Base-by-base conservation (phyloP, 2,888 invertebrate species). In the Lamproptera curius region DNA sequence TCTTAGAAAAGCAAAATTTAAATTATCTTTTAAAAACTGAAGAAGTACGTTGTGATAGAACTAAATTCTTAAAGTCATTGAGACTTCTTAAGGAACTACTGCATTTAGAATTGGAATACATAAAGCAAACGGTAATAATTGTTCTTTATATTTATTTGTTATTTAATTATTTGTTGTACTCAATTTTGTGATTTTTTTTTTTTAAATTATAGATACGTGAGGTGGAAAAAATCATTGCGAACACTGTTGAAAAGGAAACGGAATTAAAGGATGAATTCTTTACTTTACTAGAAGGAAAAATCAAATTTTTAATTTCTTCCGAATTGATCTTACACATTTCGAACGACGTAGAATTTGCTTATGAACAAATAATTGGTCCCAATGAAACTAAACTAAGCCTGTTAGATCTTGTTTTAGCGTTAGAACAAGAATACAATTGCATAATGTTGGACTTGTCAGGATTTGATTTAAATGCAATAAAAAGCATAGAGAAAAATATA, bases 301-400 rank as follows among this genome's bases (percentile, higher is more conserved):
- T 92, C 51, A 86, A 83, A 33, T 73, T 87, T 16, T 71, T 91
- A 20, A 72, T 92, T 1, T 89, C 90, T 39, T 90, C 91, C 2
- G 89, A 90, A 46, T 83, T 85, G n/a, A 86, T 90, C 4, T 71
- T 92, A 37, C 88, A 90, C 64, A 73, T 92, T 50, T 87, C 89
- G 50, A 90, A 91, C 23, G 91, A 90, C 58, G 88, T 93, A 2
- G 91, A 92, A 69, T 92, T 92, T 62, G 84, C 92, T 0, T 93
- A 91, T 63, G 91, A 92, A 67, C 80, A 87, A 26, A 76, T 91
- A 15, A 83, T 93, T 26, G 89, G 89, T 1, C 80, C 89, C 0
- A 92, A 91, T 61, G 91, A 92, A 53, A 89, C 90, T 0, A 89
- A 90, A 57, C 70, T 91, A 8, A 87, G 83, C 52, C 80, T 89